Conservation (phyloP, 2,888 invertebrate genomes). For the Ectobius pallidus region DNA sequence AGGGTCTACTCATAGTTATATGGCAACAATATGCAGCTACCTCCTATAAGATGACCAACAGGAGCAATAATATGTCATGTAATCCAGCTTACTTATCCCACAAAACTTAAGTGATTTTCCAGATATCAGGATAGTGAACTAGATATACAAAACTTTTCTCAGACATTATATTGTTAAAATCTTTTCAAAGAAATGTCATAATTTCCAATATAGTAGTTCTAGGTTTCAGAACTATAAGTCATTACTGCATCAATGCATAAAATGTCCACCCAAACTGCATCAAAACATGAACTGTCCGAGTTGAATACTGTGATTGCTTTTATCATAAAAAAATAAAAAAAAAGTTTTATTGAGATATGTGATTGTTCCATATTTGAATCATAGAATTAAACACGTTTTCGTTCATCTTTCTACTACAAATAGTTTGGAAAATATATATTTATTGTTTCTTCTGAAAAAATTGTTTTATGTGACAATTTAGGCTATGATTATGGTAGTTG, state of each 20-base stretch:
- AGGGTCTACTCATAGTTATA: too few species aligned
- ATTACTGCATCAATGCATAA: background rate
- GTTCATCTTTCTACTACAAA: background rate
- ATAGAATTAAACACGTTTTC: background rate
- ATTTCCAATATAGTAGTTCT: background rate
- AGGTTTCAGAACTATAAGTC: too few species aligned
- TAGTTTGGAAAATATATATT: background rate
- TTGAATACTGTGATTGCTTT: background rate
- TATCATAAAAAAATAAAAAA: background rate
- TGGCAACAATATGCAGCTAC: too few species aligned
- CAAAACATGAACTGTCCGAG: background rate
- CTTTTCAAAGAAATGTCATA: too few species aligned
- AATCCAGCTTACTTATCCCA: background rate
- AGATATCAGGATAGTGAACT: background rate
- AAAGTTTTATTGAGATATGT: background rate
- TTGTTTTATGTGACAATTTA: background rate
- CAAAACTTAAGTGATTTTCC: background rate
- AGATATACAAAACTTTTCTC: background rate
- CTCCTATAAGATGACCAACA: too few species aligned
- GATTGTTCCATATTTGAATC: background rate
- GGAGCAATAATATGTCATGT: too few species aligned
- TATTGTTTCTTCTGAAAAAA: background rate
- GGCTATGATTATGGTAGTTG: too few species aligned
- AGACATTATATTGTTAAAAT: too few species aligned
- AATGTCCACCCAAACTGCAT: background rate